Evolutionary conservation across 2,888 invertebrate genomes (phyloP).

Genomic region (Netelia inedita): DNA sequence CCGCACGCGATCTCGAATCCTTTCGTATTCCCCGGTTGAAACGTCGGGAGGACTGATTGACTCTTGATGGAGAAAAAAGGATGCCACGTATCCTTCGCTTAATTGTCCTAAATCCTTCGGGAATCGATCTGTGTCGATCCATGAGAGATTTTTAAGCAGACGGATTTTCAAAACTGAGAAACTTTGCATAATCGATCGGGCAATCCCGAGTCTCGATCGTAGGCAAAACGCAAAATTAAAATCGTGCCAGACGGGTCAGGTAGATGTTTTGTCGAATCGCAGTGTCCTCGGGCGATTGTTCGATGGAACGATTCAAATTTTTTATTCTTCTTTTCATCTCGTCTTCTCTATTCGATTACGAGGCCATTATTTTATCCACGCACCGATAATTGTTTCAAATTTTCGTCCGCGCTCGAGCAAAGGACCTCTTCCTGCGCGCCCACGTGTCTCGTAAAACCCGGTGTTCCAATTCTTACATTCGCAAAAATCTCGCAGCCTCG

Average conservation of each 20-base stretch:
- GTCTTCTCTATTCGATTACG: conserved; percentile 24
- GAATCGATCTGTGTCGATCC: conserved; percentile 34
- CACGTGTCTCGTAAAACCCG: background rate
- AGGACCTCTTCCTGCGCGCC: background rate
- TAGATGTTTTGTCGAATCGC: conserved; percentile 58
- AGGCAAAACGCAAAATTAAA: conserved; percentile 36
- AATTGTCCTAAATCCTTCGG: conserved; percentile 49
- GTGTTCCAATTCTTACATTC: background rate
- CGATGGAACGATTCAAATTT: conserved; percentile 33
- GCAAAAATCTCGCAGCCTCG: background rate
- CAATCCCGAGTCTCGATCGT: conserved; percentile 58
- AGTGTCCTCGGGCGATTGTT: conserved; percentile 59
- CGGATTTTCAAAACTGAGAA: conserved; percentile 57
- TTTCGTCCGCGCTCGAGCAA: background rate
- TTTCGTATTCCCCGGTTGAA: conserved; percentile 55
- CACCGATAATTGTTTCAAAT: conserved; percentile 37
- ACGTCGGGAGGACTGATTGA: conserved; percentile 37
- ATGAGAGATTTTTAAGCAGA: conserved; percentile 19
- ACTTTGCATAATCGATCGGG: conserved; percentile 73
- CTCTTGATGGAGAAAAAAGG: conserved; percentile 25
- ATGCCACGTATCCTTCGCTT: conserved; percentile 39
- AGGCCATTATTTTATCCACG: conserved; percentile 40
- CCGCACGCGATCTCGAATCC: conserved; percentile 61
- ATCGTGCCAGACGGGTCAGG: conserved; percentile 60
- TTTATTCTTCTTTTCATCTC: background rate